Conservation (phyloP, 2,888 invertebrate species). For the Crossocerus cetratus region DNA sequence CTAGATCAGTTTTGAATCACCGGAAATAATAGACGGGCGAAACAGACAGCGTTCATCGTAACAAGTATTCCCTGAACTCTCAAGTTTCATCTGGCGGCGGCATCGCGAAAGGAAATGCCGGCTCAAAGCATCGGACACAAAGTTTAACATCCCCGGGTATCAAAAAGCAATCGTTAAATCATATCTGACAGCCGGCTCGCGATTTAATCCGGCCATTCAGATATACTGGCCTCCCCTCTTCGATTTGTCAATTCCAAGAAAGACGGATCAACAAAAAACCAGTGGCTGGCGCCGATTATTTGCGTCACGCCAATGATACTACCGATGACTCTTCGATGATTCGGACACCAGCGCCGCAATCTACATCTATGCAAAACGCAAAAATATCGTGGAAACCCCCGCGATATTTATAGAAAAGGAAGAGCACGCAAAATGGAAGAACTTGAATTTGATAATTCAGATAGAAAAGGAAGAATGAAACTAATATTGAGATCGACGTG, state of each 20-base stretch:
- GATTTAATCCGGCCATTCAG: slow-evolving; percentile 41
- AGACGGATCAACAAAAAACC: slow-evolving; percentile 45
- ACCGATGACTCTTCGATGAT: background rate
- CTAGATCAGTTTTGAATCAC: too few relatives aligned
- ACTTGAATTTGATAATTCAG: too few relatives aligned
- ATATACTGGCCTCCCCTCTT: slow-evolving; percentile 1
- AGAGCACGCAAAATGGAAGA: too few relatives aligned
- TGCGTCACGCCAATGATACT: slow-evolving; percentile 41
- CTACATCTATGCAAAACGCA: too few relatives aligned
- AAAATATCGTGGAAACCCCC: background rate
- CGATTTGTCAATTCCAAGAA: slow-evolving; percentile 36
- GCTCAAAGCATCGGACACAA: slow-evolving; percentile 2
- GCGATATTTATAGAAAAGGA: background rate
- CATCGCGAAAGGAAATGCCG: slow-evolving; percentile 20
- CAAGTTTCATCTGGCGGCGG: background rate
- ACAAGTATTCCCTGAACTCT: background rate
- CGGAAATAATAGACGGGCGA: too few relatives aligned
- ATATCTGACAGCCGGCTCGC: slow-evolving; percentile 34
- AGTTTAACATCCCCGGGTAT: slow-evolving; percentile 9
- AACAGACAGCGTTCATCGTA: too few relatives aligned
- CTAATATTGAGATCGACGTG: too few relatives aligned
- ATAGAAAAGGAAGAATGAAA: too few relatives aligned
- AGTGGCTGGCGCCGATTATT: slow-evolving; percentile 39
- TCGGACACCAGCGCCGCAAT: too few relatives aligned
- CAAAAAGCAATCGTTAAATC: slow-evolving; percentile 23